A percentile compares a stretch with the other conserved stretches of the same genome.
phyloP scores from a whole-genome alignment of 2,888 invertebrate species.

The Hololepta plana region DNA sequence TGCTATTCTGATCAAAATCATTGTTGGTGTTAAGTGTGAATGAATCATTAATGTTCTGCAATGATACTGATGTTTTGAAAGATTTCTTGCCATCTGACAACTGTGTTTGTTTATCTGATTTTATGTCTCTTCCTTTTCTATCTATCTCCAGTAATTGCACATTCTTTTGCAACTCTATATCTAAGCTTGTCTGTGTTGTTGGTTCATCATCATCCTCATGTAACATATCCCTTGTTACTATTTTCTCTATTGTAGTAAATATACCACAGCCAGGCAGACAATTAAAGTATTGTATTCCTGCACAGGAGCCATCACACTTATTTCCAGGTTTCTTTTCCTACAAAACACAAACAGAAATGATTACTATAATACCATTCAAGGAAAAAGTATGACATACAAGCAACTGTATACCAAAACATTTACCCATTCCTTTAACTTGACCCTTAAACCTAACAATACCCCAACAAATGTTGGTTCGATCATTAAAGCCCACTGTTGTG shows the following conservation, averaged over 20 bases:
- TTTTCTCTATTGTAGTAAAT: conserved; percentile 25
- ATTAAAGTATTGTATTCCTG: conserved; percentile 23
- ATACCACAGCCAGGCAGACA: conserved; percentile 23
- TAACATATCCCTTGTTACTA: conserved; percentile 13
- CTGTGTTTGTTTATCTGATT: neutral
- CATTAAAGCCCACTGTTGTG: conserved; percentile 25
- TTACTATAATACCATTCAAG: conserved; percentile 2
- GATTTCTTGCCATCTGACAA: neutral
- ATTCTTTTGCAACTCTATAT: conserved; percentile 1
- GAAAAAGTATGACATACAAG: conserved; percentile 26
- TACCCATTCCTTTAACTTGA: conserved; percentile 32
- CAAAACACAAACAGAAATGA: conserved; percentile 8
- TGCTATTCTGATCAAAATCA: conserved; percentile 26
- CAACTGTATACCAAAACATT: conserved; percentile 36
- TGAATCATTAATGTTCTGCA: conserved; percentile 22
- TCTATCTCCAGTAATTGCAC: no score
- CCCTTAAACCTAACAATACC: conserved; percentile 36
- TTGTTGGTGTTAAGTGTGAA: conserved; percentile 23
- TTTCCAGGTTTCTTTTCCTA: conserved; percentile 21
- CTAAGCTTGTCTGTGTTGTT: neutral
- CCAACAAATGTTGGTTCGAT: conserved; percentile 18
- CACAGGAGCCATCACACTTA: conserved; percentile 22
- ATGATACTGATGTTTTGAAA: conserved; percentile 18
- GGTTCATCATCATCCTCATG: neutral
- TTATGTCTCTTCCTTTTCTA: conserved; percentile 2